A percentile compares a stretch with the other conserved stretches of the same genome.
Conservation (phyloP, 2,797 vertebrate species). For the Erithacus rubecula region DNA sequence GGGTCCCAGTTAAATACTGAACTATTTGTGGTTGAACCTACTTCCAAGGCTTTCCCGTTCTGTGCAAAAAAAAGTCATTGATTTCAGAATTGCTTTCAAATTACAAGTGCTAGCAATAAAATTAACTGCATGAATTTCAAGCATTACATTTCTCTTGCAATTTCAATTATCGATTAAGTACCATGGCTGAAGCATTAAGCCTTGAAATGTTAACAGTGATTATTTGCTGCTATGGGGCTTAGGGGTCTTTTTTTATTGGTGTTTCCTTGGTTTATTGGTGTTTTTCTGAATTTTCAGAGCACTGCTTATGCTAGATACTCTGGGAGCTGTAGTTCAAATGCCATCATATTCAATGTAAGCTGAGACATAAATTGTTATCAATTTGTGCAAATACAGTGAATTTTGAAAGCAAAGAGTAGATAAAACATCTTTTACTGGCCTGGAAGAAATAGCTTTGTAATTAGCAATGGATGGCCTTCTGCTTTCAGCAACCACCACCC, state of each 20-base stretch:
- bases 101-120: constrained; percentile 63
- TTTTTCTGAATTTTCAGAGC: not conserved
- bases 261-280: not conserved
- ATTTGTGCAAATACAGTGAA: not conserved
- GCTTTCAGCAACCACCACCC: not conserved
- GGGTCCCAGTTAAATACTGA: not conserved
- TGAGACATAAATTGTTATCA: not conserved
- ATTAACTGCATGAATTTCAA: constrained; percentile 54
- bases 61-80: not conserved
- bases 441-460: not conserved
- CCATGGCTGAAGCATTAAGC: constrained; percentile 21
- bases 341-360: not conserved
- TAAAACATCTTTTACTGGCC: not conserved
- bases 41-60: not conserved
- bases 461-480: not conserved
- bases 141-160: constrained; percentile 24
- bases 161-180: constrained; percentile 64
- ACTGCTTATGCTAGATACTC: not conserved
- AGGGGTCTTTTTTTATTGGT: not conserved
- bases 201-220: constrained; percentile 2
- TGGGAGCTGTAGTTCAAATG: not conserved
- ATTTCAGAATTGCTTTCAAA: constrained; percentile 64
- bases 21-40: not conserved
- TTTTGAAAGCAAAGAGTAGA: not conserved
- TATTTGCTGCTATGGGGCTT: not conserved